A percentile compares a stretch with the other conserved stretches of the same genome.
Conservation (phyloP, 2,113 vertebrate genomes). For the Smithornis capensis region DNA sequence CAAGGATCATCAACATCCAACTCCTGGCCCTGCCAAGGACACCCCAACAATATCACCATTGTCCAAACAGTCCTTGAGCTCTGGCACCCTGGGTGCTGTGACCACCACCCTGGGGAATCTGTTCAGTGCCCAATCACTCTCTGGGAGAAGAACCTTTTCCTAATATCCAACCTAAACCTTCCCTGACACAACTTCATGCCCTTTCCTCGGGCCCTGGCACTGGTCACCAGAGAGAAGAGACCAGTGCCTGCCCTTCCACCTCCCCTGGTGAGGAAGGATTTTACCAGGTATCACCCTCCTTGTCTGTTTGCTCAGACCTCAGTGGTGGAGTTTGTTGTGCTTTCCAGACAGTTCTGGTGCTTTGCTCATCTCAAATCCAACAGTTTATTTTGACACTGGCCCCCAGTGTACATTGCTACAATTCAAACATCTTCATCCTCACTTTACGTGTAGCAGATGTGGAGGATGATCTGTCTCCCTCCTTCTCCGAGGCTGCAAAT, state of each 20-base stretch:
- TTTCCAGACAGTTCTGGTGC: background rate
- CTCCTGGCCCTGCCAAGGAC: background rate
- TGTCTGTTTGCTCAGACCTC: background rate
- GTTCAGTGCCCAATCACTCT: background rate
- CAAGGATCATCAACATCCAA: background rate
- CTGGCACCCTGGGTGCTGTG: background rate
- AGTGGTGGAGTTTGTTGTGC: background rate
- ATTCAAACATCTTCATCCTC: background rate
- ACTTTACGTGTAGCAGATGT: fast-evolving
- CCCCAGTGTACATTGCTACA: background rate
- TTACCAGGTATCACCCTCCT: background rate
- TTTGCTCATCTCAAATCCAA: background rate
- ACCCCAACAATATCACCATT: background rate
- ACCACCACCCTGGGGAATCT: background rate
- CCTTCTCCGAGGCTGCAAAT: background rate
- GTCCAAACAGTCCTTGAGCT: background rate
- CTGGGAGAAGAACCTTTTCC: background rate
- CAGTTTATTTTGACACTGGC: background rate
- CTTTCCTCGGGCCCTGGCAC: fast-evolving
- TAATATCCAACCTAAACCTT: fast-evolving
- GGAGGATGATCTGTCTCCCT: background rate
- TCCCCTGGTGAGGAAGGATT: no score
- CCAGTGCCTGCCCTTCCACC: background rate
- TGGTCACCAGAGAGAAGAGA: background rate
- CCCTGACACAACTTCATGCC: background rate